Evolutionary conservation across 2,888 invertebrate species (phyloP).

Genomic region (Rhaphigaster nebulosa): DNA sequence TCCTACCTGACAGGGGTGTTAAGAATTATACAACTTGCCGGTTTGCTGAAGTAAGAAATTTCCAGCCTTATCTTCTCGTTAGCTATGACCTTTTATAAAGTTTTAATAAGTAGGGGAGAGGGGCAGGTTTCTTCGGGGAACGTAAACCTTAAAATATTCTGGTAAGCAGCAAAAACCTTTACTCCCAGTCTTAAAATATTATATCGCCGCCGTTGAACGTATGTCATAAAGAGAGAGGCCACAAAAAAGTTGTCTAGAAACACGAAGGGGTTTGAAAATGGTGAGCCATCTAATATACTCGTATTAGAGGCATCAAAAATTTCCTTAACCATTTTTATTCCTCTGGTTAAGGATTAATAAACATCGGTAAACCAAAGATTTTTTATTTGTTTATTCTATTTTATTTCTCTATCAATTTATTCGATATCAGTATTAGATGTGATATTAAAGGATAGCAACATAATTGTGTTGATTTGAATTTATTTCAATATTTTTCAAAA

Average conservation of each 20-base stretch:
- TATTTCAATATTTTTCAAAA: no score
- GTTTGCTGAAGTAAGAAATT: conserved; percentile 24
- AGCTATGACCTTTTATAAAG: conserved; percentile 47
- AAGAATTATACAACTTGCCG: conserved; percentile 30
- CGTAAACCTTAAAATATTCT: conserved; percentile 33
- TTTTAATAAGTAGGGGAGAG: conserved; percentile 16
- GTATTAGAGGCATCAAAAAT: background rate
- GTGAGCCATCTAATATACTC: background rate
- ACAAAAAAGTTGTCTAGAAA: conserved; percentile 28
- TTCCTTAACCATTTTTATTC: no score
- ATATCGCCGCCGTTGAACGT: conserved; percentile 19
- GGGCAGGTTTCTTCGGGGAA: background rate
- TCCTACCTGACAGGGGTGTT: conserved; percentile 8
- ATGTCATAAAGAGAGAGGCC: background rate
- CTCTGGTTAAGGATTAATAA: no score
- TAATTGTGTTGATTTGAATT: no score
- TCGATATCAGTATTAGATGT: no score
- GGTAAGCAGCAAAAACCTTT: conserved; percentile 27
- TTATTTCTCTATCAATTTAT: no score
- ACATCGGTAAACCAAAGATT: no score
- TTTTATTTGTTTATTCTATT: no score
- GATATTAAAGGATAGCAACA: no score
- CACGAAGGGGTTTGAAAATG: background rate
- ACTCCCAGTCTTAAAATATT: conserved; percentile 48
- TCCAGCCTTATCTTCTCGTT: conserved; percentile 39